Percentiles rank a stretch among this genome's conserved stretches.
phyloP scores from a whole-genome alignment of 2,888 invertebrate genomes.

The Parochlus steinenii region DNA sequence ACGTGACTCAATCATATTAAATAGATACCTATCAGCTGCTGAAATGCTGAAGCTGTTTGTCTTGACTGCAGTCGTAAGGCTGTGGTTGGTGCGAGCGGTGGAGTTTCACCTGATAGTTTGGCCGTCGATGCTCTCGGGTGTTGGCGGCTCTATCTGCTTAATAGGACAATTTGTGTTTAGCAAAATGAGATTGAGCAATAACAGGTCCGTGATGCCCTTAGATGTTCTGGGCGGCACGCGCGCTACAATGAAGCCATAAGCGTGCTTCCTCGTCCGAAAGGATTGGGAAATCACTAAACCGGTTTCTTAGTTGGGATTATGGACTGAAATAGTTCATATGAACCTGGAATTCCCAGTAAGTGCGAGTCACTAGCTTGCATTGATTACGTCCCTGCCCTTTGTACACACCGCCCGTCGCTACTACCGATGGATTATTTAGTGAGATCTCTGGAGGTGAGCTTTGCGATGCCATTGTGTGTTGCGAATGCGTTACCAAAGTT shows the following conservation, averaged over 20 bases:
- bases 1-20: slow-evolving; percentile 35
- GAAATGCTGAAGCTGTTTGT: slow-evolving; percentile 5
- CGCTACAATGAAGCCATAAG: too few relatives aligned
- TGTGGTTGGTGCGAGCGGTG: neutral
- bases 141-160: slow-evolving; percentile 34
- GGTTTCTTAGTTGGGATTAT: slow-evolving; percentile 36
- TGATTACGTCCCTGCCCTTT: too few relatives aligned
- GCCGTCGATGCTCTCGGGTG: slow-evolving; percentile 41
- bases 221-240: slow-evolving; percentile 46
- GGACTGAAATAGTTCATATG: slow-evolving; percentile 41
- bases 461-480: slow-evolving; percentile 42
- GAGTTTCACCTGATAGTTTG: slow-evolving; percentile 6
- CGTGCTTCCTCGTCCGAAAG: neutral
- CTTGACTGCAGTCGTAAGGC: too few relatives aligned
- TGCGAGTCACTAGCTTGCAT: too few relatives aligned
- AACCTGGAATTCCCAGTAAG: slow-evolving; percentile 54
- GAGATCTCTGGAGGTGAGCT: slow-evolving; percentile 37
- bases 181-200: slow-evolving; percentile 6
- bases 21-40: slow-evolving; percentile 10
- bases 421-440: slow-evolving; percentile 50
- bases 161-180: slow-evolving; percentile 2
- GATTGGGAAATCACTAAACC: slow-evolving; percentile 4
- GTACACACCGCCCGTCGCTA: slow-evolving; percentile 57
- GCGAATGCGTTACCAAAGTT: too few relatives aligned
- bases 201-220: slow-evolving; percentile 38